Evolutionary conservation across 1,140 invertebrate genomes (phyloP).

Genomic region (Bombus confusus): DNA sequence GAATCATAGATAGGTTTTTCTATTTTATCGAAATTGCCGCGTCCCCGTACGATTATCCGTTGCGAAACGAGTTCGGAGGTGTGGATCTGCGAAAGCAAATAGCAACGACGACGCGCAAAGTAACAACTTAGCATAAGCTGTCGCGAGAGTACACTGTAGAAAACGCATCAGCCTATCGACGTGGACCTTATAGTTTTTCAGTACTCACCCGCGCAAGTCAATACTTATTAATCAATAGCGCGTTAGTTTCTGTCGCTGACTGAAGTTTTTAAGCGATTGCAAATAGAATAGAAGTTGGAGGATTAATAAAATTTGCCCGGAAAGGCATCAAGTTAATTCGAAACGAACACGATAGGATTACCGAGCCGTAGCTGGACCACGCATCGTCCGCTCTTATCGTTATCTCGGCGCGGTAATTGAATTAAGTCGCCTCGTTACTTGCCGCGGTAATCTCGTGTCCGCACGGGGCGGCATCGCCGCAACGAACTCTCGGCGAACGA

Average conservation of each 20-base stretch:
- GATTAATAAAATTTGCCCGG: background rate
- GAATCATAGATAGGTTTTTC: slow-evolving; percentile 15
- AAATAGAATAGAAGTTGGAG: background rate
- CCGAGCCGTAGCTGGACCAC: background rate
- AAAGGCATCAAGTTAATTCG: background rate
- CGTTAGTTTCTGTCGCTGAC: too few species aligned
- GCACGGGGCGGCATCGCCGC: background rate
- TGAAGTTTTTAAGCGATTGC: background rate
- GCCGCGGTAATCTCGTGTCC: slow-evolving; percentile 38
- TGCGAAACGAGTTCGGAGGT: too few species aligned
- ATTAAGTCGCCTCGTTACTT: slow-evolving; percentile 61
- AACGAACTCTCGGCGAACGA: background rate
- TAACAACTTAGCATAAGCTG: too few species aligned
- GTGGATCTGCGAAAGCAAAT: too few species aligned
- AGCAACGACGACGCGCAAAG: too few species aligned
- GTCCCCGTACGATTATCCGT: too few species aligned
- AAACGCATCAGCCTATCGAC: too few species aligned
- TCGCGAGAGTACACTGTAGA: too few species aligned
- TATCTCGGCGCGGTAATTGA: slow-evolving; percentile 52
- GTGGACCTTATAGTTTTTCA: too few species aligned
- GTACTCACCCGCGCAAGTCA: too few species aligned
- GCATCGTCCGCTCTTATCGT: background rate
- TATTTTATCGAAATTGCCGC: slow-evolving; percentile 56
- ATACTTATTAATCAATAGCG: too few species aligned
- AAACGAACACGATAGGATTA: background rate